Conservation (phyloP, 2,888 invertebrate genomes). For the Alitta virens region DNA sequence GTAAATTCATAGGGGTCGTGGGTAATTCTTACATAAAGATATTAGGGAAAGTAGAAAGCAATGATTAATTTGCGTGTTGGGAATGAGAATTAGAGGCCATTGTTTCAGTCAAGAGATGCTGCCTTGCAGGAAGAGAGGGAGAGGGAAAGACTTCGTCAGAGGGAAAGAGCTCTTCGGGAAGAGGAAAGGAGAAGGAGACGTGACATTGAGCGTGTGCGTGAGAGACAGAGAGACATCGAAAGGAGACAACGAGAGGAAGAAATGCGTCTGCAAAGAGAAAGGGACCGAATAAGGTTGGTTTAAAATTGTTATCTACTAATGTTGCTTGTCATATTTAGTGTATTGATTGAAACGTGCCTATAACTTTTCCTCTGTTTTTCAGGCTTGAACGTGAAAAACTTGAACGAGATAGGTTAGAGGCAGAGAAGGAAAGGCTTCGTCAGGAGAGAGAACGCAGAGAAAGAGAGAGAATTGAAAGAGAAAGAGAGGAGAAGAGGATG, state of each 20-base stretch:
- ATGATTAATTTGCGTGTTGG: no score
- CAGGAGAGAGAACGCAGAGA: slow-evolving; percentile 57
- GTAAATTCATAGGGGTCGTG: no score
- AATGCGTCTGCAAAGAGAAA: slow-evolving; percentile 68
- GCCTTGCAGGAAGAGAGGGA: slow-evolving; percentile 46
- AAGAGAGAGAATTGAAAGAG: slow-evolving; percentile 63
- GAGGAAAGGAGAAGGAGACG: slow-evolving; percentile 74
- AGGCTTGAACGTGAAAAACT: slow-evolving; percentile 58
- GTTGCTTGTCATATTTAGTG: no score
- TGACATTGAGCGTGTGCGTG: slow-evolving; percentile 66
- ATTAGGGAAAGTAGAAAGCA: no score
- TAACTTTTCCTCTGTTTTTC: no score
- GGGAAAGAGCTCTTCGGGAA: slow-evolving; percentile 68
- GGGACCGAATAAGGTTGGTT: slow-evolving; percentile 43
- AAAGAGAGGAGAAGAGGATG: slow-evolving; percentile 79
- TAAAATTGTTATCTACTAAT: neutral
- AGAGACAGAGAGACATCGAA: slow-evolving; percentile 67
- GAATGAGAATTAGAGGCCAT: neutral
- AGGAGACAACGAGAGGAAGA: slow-evolving; percentile 85
- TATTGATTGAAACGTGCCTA: no score
- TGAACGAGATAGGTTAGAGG: slow-evolving; percentile 66
- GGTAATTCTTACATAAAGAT: no score
- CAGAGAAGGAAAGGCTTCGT: slow-evolving; percentile 58
- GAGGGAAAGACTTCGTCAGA: slow-evolving; percentile 69
- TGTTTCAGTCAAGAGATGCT: no score